phyloP scores from a whole-genome alignment of 1,140 invertebrate genomes.

The Watersipora subatra region DNA sequence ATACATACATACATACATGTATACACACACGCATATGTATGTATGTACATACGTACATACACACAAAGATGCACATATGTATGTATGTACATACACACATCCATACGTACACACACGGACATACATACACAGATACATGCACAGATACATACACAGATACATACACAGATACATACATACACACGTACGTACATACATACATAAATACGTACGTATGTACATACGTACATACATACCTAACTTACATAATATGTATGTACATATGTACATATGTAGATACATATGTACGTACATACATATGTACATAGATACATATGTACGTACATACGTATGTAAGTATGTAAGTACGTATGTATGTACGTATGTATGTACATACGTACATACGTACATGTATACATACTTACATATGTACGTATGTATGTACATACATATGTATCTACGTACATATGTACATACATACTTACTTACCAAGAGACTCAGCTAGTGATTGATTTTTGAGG shows the following conservation, averaged over 20 bases:
- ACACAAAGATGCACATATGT: no score
- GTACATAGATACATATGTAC: not conserved
- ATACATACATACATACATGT: no score
- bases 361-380: not conserved
- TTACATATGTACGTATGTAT: no score
- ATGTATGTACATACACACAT: no score
- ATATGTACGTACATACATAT: not conserved
- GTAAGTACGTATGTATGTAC: not conserved
- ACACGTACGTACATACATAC: not conserved
- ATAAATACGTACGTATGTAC: not conserved
- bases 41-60: no score
- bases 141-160: not conserved
- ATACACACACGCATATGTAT: no score
- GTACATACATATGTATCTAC: not conserved
- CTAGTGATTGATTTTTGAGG: no score
- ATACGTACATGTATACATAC: not conserved
- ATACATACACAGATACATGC: not conserved
- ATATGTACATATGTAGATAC: not conserved
- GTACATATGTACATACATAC: not conserved
- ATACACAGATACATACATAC: no score
- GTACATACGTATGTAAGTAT: not conserved
- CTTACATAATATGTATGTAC: not conserved
- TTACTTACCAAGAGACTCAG: no score
- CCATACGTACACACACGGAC: not conserved
- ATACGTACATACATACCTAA: not conserved